A percentile compares a stretch with the other conserved stretches of the same genome.
These are phyloP conservation scores for Apoda limacodes DNA, from an alignment of 2,888 invertebrate genomes.

Conservation along the genomic window DNA sequence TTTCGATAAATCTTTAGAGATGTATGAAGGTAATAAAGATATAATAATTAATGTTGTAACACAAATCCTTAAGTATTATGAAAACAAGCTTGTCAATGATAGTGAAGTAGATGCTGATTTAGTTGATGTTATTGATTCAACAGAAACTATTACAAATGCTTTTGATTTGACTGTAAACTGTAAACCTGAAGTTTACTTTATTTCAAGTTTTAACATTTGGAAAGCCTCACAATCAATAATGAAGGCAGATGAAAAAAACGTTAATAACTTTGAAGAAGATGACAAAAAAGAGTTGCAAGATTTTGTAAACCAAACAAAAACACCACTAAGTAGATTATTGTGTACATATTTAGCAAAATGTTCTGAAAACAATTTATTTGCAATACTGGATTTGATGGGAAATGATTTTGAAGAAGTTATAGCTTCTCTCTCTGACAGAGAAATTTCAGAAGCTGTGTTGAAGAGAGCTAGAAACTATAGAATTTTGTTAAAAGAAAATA, in stretches of 20 bases:
- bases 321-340: constrained; percentile 34
- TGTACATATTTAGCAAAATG: constrained; percentile 44
- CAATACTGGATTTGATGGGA: constrained; percentile 33
- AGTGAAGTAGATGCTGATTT: constrained; percentile 50
- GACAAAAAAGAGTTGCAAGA: constrained; percentile 34
- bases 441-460: constrained; percentile 28
- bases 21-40: constrained; percentile 33
- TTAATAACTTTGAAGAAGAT: constrained; percentile 35
- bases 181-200: constrained; percentile 36
- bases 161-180: constrained; percentile 32
- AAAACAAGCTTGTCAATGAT: constrained; percentile 38
- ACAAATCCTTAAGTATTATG: constrained; percentile 45
- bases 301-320: constrained; percentile 37
- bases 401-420: constrained; percentile 39
- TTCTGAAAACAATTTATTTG: constrained; percentile 32
- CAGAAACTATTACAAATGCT: constrained; percentile 34
- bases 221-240: constrained; percentile 31
- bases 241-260: constrained; percentile 32
- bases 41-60: constrained; percentile 22
- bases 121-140: constrained; percentile 45
- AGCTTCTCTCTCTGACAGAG: constrained; percentile 28
- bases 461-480: constrained; percentile 35
- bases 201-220: constrained; percentile 46
- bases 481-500: constrained; percentile 39
- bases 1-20: constrained; percentile 42